A percentile compares a stretch with the other conserved stretches of the same genome.
Evolutionary conservation across 1,140 invertebrate species (phyloP).

Genomic region (Geopemphigus sp.): DNA sequence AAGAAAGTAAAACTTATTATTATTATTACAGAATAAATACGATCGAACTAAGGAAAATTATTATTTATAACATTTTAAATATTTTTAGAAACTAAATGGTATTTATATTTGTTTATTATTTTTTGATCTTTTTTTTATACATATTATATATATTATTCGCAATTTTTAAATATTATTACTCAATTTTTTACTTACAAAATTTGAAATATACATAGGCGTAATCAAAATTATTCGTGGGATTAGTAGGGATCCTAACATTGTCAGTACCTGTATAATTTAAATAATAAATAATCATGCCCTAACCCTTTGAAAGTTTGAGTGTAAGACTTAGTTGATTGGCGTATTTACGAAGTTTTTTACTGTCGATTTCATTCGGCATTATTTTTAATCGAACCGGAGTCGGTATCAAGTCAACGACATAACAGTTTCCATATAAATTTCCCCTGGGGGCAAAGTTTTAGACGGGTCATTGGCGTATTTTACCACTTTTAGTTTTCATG

Average conservation of each 20-base stretch:
- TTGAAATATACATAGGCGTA: not conserved
- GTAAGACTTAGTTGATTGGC: not conserved
- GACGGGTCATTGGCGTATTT: not conserved
- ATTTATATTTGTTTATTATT: too few species aligned
- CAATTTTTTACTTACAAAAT: not conserved
- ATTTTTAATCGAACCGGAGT: not conserved
- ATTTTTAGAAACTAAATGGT: too few species aligned
- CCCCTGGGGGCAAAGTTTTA: not conserved
- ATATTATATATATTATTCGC: not conserved
- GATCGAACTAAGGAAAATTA: too few species aligned
- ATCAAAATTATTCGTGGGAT: not conserved
- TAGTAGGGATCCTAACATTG: not conserved
- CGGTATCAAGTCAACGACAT: not conserved
- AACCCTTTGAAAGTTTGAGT: not conserved
- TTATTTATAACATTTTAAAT: too few species aligned
- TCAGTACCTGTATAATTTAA: too few species aligned
- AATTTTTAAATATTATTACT: too few species aligned
- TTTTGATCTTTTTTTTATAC: not conserved
- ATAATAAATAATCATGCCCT: not conserved
- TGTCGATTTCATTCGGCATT: not conserved
- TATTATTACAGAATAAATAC: too few species aligned
- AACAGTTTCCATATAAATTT: slow-evolving; percentile 16
- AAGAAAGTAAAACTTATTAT: too few species aligned
- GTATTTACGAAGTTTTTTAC: slow-evolving; percentile 2
- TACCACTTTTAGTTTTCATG: not conserved